Evolutionary conservation across 2,797 vertebrate genomes (phyloP).

Genomic region (Cheirogaleus major): DNA sequence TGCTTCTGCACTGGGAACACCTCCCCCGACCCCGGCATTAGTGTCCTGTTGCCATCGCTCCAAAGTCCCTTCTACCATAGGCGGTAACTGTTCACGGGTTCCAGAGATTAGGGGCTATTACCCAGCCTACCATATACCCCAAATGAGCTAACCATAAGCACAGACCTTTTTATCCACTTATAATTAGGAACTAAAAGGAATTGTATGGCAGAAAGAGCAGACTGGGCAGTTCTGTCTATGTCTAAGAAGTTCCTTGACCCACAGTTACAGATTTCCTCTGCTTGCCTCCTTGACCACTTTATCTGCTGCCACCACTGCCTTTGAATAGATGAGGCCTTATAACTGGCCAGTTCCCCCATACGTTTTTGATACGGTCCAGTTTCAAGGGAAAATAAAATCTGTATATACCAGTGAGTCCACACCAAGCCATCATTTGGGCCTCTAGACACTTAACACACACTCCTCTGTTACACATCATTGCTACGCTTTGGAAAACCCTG

Average conservation of each 20-base stretch:
- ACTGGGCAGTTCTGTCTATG: not conserved
- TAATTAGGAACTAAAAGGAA: constrained; percentile 10
- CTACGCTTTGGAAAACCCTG: not conserved
- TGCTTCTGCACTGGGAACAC: not conserved
- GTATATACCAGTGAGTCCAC: not conserved
- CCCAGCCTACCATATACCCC: not conserved
- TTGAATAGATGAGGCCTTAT: not conserved
- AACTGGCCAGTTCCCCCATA: not conserved
- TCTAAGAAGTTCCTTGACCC: not conserved
- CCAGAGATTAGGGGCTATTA: not conserved
- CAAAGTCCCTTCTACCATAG: not conserved
- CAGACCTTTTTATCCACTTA: not conserved
- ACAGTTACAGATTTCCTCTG: not conserved
- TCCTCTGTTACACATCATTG: not conserved
- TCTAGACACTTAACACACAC: not conserved
- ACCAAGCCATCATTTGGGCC: not conserved
- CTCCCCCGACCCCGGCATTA: accelerated
- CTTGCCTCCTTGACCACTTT: not conserved
- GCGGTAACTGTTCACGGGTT: not conserved
- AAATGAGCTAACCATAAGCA: not conserved
- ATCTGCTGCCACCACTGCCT: not conserved
- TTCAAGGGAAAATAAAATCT: not conserved
- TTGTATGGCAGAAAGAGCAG: not conserved
- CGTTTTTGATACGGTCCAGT: not conserved
- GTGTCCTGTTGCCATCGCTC: not conserved